These are phyloP conservation scores for rat (Rattus norvegicus) DNA, from an alignment of 2,113 vertebrate genomes.

Conservation along the genomic window GRCr8 NC_086026.1:20107001-20107500, in stretches of 20 bases:
- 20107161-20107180: background rate
- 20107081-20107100: background rate
- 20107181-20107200: background rate
- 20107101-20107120: background rate
- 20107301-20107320: background rate
- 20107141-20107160: background rate
- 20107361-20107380: background rate
- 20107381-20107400: background rate
- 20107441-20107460: no score
- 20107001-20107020: background rate
- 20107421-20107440: background rate
- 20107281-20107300: background rate
- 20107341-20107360: background rate
- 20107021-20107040: background rate
- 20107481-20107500: no score
- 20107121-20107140: background rate
- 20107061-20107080: background rate
- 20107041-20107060: background rate
- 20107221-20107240: background rate
- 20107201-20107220: background rate
- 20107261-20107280: background rate
- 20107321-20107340: background rate
- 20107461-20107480: no score
- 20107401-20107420: background rate
- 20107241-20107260: background rate